Percentiles rank a stretch among this genome's conserved stretches.
Conservation (phyloP, 1,140 invertebrate species). For the Diprion similis region DNA sequence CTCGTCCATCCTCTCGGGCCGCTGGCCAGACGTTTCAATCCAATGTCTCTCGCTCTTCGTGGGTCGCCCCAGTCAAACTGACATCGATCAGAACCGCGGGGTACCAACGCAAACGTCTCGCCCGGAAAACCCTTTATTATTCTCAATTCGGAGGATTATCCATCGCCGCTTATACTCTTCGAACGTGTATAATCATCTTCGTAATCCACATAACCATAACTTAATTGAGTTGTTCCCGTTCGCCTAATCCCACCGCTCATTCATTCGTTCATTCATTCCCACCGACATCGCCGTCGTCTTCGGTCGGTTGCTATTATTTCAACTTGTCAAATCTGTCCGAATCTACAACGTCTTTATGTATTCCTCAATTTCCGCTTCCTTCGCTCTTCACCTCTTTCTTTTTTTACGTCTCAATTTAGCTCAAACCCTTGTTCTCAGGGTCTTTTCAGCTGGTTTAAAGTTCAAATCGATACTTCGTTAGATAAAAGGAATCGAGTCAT, state of each 20-base stretch:
- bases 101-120: background rate
- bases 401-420: too few relatives aligned
- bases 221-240: too few relatives aligned
- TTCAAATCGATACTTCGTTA: slow-evolving; percentile 41
- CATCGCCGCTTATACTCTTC: too few relatives aligned
- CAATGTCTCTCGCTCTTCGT: slow-evolving; percentile 30
- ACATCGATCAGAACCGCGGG: background rate
- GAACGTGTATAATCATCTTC: too few relatives aligned
- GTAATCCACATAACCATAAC: too few relatives aligned
- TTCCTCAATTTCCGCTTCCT: background rate
- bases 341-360: background rate
- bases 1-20: slow-evolving; percentile 43
- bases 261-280: too few relatives aligned
- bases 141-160: background rate
- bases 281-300: too few relatives aligned
- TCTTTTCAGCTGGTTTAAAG: slow-evolving; percentile 31
- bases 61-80: slow-evolving; percentile 27
- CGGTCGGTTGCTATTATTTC: too few relatives aligned
- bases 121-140: background rate
- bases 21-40: slow-evolving; percentile 52
- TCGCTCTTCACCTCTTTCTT: too few relatives aligned
- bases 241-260: too few relatives aligned
- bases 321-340: too few relatives aligned
- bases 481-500: slow-evolving; percentile 25
- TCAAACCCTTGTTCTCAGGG: slow-evolving; percentile 31